Percentiles rank a stretch among this genome's conserved stretches.
phyloP scores from a whole-genome alignment of 2,888 invertebrate genomes.

The Camptogramma bilineatum region DNA sequence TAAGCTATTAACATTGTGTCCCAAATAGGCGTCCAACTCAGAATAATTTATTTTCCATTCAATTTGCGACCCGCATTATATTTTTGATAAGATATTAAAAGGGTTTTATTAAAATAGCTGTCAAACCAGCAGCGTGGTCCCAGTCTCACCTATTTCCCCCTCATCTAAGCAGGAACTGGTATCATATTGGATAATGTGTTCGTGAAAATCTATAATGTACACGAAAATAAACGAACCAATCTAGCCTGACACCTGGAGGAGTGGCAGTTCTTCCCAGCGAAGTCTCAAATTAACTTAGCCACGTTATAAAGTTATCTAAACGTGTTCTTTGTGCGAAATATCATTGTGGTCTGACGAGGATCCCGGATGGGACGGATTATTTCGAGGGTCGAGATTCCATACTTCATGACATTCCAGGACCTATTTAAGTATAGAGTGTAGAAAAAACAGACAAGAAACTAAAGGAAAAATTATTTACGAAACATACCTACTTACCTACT shows the following conservation, averaged over 20 bases:
- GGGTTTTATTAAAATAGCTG: no score
- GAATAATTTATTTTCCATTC: no score
- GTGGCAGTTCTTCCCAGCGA: neutral
- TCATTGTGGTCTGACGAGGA: constrained; percentile 11
- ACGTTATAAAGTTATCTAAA: constrained; percentile 19
- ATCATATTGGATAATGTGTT: neutral
- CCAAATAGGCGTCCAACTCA: no score
- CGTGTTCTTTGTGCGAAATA: constrained; percentile 20
- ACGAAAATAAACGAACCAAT: neutral
- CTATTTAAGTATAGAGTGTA: neutral
- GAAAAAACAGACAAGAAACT: neutral
- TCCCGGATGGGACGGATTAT: constrained; percentile 29
- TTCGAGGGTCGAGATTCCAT: constrained; percentile 30
- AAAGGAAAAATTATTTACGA: neutral
- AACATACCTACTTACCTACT: neutral
- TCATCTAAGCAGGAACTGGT: neutral
- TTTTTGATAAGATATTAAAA: no score
- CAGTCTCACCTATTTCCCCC: neutral
- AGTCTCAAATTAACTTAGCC: constrained; percentile 10
- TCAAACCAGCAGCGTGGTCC: neutral
- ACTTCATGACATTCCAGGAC: constrained; percentile 26
- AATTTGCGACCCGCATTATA: no score
- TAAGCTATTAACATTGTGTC: no score
- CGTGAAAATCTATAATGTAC: neutral
- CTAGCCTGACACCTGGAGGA: neutral